A percentile compares a stretch with the other conserved stretches of the same genome.
phyloP scores from a whole-genome alignment of 2,888 invertebrate species.

The Reticulitermes lucifugus region DNA sequence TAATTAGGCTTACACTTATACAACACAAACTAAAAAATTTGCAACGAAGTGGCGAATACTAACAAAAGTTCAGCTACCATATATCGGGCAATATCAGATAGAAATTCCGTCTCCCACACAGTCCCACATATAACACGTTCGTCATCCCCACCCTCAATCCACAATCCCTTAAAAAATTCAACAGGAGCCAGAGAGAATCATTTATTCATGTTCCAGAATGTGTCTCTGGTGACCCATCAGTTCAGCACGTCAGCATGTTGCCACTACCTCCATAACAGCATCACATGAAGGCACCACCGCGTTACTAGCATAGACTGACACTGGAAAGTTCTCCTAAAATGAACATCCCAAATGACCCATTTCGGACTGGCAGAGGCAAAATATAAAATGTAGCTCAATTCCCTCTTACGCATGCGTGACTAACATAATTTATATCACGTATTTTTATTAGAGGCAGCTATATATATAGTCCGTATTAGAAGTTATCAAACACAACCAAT shows the following conservation, averaged over 20 bases:
- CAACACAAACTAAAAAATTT: too few species aligned
- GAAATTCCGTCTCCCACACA: too few species aligned
- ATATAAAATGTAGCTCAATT: not conserved
- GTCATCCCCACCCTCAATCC: not conserved
- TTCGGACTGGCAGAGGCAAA: not conserved
- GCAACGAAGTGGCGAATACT: too few species aligned
- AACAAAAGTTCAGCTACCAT: too few species aligned
- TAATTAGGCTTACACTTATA: too few species aligned
- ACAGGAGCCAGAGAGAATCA: conserved; percentile 33
- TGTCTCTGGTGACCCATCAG: conserved; percentile 47
- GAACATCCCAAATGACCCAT: not conserved
- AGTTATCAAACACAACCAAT: too few species aligned
- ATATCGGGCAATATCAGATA: too few species aligned
- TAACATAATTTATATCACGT: not conserved
- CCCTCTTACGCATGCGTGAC: not conserved
- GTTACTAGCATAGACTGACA: not conserved
- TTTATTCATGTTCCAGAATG: conserved; percentile 46
- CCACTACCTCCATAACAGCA: not conserved
- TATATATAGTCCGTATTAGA: too few species aligned
- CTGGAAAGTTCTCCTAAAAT: not conserved
- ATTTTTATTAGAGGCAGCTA: too few species aligned
- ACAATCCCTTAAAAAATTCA: conserved; percentile 43
- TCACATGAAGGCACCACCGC: not conserved
- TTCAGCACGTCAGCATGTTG: not conserved
- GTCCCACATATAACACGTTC: not conserved